Evolutionary conservation across 2,888 invertebrate genomes (phyloP).

Genomic region (Brenthis hecate): DNA sequence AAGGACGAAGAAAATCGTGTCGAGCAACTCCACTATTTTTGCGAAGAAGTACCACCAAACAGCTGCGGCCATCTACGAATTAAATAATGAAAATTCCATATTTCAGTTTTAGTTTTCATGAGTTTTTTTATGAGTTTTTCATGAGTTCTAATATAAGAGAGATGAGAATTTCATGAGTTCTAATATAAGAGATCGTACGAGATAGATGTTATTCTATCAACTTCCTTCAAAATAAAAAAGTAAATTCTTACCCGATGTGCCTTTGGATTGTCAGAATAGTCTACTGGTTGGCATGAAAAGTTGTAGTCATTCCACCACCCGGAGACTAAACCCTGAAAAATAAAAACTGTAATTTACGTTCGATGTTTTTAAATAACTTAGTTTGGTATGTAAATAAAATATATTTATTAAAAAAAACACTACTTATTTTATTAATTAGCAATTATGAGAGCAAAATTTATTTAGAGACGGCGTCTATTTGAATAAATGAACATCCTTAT

Average conservation of each 20-base stretch:
- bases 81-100: neutral
- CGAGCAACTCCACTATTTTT: constrained; percentile 89
- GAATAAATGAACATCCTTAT: too few relatives aligned
- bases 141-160: too few relatives aligned
- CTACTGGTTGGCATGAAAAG: constrained; percentile 88
- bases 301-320: constrained; percentile 84
- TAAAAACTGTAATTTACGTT: neutral
- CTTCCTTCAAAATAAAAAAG: neutral
- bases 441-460: too few relatives aligned
- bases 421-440: neutral
- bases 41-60: constrained; percentile 92
- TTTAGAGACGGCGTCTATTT: too few relatives aligned
- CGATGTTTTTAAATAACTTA: neutral
- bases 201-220: neutral
- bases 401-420: neutral
- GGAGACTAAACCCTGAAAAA: constrained; percentile 71
- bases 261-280: constrained; percentile 82
- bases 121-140: too few relatives aligned
- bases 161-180: too few relatives aligned
- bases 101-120: too few relatives aligned
- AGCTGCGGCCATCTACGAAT: constrained; percentile 80
- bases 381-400: neutral
- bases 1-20: constrained; percentile 94
- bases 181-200: too few relatives aligned
- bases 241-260: constrained; percentile 82